phyloP scores from a whole-genome alignment of 1,140 invertebrate species.

The Alviniconcha marisindica region DNA sequence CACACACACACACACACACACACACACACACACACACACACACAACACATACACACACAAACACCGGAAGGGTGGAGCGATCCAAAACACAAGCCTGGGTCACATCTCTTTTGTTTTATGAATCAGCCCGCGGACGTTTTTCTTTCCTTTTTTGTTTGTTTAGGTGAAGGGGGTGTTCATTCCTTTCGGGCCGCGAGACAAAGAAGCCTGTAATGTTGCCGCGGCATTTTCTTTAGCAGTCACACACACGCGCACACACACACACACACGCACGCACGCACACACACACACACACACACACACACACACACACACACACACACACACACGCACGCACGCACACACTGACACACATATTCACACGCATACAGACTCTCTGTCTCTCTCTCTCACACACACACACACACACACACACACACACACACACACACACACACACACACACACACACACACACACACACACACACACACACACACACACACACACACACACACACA shows the following conservation, averaged over 20 bases:
- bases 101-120: background rate
- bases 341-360: background rate
- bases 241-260: background rate
- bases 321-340: background rate
- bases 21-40: background rate
- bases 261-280: background rate
- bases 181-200: too few species aligned
- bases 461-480: background rate
- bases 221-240: background rate
- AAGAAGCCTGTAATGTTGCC: too few species aligned
- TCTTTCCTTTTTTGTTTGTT: too few species aligned
- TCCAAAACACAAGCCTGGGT: too few species aligned
- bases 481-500: background rate
- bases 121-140: too few species aligned
- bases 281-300: background rate
- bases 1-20: background rate
- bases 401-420: background rate
- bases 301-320: background rate
- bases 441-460: conserved; percentile 8
- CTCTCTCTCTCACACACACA: background rate
- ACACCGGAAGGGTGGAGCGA: too few species aligned
- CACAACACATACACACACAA: too few species aligned
- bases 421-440: background rate
- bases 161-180: too few species aligned
- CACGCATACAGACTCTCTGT: background rate